These are phyloP conservation scores for Polypterus bichir DNA, from an alignment of 2,113 vertebrate genomes.

Conservation along the genomic window DNA sequence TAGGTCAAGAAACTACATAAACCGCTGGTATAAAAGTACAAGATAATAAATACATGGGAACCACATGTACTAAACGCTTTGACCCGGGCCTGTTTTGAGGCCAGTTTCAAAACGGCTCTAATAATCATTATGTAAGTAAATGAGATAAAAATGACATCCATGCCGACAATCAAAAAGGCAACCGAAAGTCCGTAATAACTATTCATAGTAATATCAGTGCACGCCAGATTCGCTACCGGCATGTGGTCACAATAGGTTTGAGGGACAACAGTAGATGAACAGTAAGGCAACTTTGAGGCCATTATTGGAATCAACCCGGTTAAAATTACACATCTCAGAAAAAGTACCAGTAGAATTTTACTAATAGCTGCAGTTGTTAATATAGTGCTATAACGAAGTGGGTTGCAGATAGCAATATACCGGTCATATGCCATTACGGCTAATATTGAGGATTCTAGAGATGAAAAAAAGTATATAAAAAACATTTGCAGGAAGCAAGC, in stretches of 20 bases:
- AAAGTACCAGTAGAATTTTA: slow-evolving; percentile 6
- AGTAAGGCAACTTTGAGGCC: slow-evolving; percentile 7
- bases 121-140: slow-evolving; percentile 26
- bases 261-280: slow-evolving; percentile 17
- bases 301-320: background rate
- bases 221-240: slow-evolving; percentile 25
- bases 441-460: slow-evolving; percentile 31
- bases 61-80: slow-evolving; percentile 2
- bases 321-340: slow-evolving; percentile 7
- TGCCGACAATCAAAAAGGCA: slow-evolving; percentile 26
- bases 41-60: slow-evolving; percentile 2
- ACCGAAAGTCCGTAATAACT: slow-evolving; percentile 26
- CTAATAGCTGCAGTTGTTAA: slow-evolving; percentile 25
- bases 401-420: slow-evolving; percentile 20
- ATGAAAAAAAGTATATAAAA: slow-evolving; percentile 32
- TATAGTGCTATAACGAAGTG: slow-evolving; percentile 18
- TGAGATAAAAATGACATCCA: slow-evolving; percentile 25
- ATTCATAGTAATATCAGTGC: slow-evolving; percentile 23
- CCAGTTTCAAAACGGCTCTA: slow-evolving; percentile 19
- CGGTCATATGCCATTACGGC: slow-evolving; percentile 41
- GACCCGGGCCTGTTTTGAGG: slow-evolving; percentile 11
- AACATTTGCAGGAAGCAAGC: slow-evolving; percentile 38
- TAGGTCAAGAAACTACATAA: slow-evolving; percentile 20
- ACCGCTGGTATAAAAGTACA: slow-evolving; percentile 21
- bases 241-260: slow-evolving; percentile 32